Evolutionary conservation across 2,113 vertebrate genomes (phyloP), one percentile per base, ranked within the genome.

Genomic region (Pygoscelis adeliae): DNA sequence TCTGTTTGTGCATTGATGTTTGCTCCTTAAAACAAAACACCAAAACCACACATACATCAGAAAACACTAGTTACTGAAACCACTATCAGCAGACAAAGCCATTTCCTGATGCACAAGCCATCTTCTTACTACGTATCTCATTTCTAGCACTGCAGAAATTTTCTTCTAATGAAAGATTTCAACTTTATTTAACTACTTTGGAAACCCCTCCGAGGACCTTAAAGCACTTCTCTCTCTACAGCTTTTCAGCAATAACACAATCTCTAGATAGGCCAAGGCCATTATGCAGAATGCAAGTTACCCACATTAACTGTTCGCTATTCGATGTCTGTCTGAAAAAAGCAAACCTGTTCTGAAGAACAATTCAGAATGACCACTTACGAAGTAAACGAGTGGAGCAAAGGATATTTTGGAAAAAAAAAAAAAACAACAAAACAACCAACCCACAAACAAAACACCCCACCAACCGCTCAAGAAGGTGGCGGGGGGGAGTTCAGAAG

Each of bases 1-100:
- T 99, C 99, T 36, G 99, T 99, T 94, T 99, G 99, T 81, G 99
- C 99, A 56, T 99, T 99, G 97, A 99, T 99, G 98, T 99, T 99
- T 49, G 99, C 99, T 98, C 99, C 99, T 99, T 88, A 56, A 83
- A 96, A 96, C 79, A 58, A 27, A 56, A 15, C 32, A 46, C 32
- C 87, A 10, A 69, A 90, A 21, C 4, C 73, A 82, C 30, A 62
- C 12, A 4, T 3, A 3, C 2, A 61, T 78, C 46, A 91, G 71
- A 26, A 29, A 72, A 72, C 11, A 23, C 10, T 7, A 15, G 17
- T 61, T 44, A 65, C 21, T 40, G 19, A 55, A 49, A 62, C 13
- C 73, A 82, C 4, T 4, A 36, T 3, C 59, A 58, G 50, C 70
- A 87, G 13, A 70, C 13, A 63, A 49, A 76, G 13, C 27, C 36